A percentile compares a stretch with the other conserved stretches of the same genome.
Conservation (phyloP, 2,113 vertebrate genomes). For the Hippoglossus stenolepis region DNA sequence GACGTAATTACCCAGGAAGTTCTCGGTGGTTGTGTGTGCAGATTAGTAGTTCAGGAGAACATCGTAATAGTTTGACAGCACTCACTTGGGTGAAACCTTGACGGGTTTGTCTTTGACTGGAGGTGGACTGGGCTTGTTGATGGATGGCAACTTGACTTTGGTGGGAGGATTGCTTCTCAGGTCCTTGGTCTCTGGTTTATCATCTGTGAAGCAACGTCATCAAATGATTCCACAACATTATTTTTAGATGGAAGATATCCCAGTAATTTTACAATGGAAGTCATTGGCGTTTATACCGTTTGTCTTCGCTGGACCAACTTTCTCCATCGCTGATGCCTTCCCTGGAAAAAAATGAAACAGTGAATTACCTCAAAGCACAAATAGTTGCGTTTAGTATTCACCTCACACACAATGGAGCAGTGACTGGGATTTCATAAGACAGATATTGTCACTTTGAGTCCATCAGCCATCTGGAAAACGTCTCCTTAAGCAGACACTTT, state of each 20-base stretch:
- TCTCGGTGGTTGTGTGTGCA: background rate
- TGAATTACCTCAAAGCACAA: background rate
- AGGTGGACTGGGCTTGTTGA: conserved; percentile 71
- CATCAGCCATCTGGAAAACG: background rate
- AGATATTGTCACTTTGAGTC: background rate
- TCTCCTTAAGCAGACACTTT: background rate
- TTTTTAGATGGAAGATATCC: background rate
- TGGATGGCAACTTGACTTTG: conserved; percentile 79
- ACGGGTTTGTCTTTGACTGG: conserved; percentile 80
- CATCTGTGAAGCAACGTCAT: conserved; percentile 67
- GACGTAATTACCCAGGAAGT: conserved; percentile 2
- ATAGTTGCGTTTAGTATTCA: background rate
- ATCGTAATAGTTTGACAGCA: conserved; percentile 27
- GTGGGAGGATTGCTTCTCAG: conserved; percentile 76
- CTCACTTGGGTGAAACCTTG: conserved; percentile 74
- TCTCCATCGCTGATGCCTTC: conserved; percentile 77
- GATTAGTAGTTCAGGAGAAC: conserved; percentile 1
- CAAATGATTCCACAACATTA: background rate
- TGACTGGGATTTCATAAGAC: background rate
- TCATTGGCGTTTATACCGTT: conserved; percentile 68
- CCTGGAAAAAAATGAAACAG: conserved; percentile 55
- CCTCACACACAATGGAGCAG: background rate
- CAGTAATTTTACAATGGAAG: background rate
- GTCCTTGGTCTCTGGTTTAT: conserved; percentile 79
- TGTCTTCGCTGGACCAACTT: conserved; percentile 56